Conservation (phyloP, 2,797 vertebrate genomes). For the Echiichthys vipera region DNA sequence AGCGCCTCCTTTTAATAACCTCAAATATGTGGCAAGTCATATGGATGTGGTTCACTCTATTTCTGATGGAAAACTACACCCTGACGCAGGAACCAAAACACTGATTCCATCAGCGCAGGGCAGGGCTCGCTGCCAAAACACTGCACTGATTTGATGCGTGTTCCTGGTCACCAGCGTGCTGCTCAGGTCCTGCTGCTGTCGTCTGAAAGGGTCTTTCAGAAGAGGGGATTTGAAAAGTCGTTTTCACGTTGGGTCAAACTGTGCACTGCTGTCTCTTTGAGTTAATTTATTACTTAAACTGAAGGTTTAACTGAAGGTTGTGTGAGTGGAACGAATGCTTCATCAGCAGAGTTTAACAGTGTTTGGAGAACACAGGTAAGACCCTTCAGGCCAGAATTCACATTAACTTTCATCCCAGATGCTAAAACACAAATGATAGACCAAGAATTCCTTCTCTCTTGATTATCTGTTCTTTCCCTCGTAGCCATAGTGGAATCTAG, state of each 20-base stretch:
- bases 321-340: slow-evolving; percentile 44
- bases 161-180: slow-evolving; percentile 23
- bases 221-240: slow-evolving; percentile 20
- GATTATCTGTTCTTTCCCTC: slow-evolving; percentile 8
- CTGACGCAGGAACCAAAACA: slow-evolving; percentile 53
- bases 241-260: slow-evolving; percentile 35
- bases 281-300: slow-evolving; percentile 28
- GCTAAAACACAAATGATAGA: slow-evolving; percentile 30
- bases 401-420: slow-evolving; percentile 36
- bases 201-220: slow-evolving; percentile 50
- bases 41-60: slow-evolving; percentile 57
- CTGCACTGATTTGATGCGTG: slow-evolving; percentile 32
- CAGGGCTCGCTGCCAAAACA: slow-evolving; percentile 40
- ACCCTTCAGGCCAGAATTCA: slow-evolving; percentile 54
- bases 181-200: slow-evolving; percentile 13
- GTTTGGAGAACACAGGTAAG: slow-evolving; percentile 66
- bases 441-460: slow-evolving; percentile 18
- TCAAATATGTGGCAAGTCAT: slow-evolving; percentile 55
- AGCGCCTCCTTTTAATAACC: slow-evolving; percentile 63
- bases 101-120: slow-evolving; percentile 42
- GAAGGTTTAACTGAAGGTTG: background rate
- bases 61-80: slow-evolving; percentile 59
- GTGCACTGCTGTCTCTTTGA: slow-evolving; percentile 34
- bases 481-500: background rate
- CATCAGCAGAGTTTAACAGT: slow-evolving; percentile 44